Conservation (phyloP, 1,140 invertebrate species). For the Ips nitidus region DNA sequence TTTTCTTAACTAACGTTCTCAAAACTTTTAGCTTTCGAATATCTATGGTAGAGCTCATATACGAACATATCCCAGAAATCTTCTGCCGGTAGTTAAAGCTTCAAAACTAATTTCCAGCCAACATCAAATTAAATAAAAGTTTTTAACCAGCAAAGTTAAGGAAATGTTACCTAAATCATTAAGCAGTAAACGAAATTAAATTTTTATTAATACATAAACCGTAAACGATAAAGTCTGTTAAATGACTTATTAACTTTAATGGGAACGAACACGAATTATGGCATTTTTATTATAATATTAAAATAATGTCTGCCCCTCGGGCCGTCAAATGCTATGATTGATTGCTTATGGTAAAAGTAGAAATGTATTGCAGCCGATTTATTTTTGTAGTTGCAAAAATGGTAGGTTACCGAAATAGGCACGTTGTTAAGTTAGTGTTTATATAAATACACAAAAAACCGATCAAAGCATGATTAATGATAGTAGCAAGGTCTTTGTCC, state of each 20-base stretch:
- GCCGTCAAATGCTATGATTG: constrained; percentile 23
- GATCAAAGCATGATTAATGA: background rate
- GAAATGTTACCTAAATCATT: too few species aligned
- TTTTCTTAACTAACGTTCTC: too few species aligned
- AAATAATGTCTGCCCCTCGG: constrained; percentile 14
- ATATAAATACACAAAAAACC: background rate
- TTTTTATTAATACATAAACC: too few species aligned
- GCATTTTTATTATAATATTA: constrained; percentile 12
- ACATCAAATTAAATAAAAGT: too few species aligned
- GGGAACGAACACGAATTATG: constrained; percentile 13
- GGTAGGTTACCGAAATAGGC: constrained; percentile 12
- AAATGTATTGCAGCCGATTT: constrained; percentile 21
- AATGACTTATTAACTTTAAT: constrained; percentile 26
- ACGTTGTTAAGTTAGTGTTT: background rate
- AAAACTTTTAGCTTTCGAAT: too few species aligned
- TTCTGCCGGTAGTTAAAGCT: too few species aligned
- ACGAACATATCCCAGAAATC: too few species aligned
- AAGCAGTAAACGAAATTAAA: too few species aligned
- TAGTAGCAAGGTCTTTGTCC: background rate
- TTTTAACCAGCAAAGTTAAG: too few species aligned
- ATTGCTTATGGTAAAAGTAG: constrained; percentile 10
- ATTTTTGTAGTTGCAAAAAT: constrained; percentile 19
- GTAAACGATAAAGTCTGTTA: background rate
- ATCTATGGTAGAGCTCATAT: too few species aligned
- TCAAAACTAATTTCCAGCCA: too few species aligned